phyloP scores from a whole-genome alignment of 2,888 invertebrate genomes.

The Fragum whitleyi region DNA sequence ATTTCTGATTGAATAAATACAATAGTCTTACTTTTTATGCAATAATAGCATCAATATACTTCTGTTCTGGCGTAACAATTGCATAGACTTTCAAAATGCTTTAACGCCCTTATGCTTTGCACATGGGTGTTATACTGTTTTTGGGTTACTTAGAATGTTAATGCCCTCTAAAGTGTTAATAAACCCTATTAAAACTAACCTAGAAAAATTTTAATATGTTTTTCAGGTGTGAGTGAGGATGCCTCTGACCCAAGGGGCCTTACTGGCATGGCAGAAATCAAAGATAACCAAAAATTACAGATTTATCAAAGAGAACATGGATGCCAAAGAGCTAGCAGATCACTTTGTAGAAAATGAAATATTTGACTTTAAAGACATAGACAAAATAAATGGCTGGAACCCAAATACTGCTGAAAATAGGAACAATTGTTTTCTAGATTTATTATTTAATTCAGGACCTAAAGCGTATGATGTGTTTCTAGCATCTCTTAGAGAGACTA shows the following conservation, averaged over 20 bases:
- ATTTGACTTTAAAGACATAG: slow-evolving; percentile 57
- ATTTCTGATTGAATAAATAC: no score
- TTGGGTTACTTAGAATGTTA: no score
- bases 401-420: slow-evolving; percentile 59
- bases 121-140: no score
- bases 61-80: no score
- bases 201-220: background rate
- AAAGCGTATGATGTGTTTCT: slow-evolving; percentile 58
- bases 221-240: slow-evolving; percentile 29
- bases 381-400: slow-evolving; percentile 52
- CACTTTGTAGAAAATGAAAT: slow-evolving; percentile 53
- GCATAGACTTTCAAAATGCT: no score
- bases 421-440: slow-evolving; percentile 47
- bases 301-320: slow-evolving; percentile 51
- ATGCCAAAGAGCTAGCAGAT: slow-evolving; percentile 59
- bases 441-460: slow-evolving; percentile 45
- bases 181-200: no score
- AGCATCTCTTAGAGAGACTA: slow-evolving; percentile 37
- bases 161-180: no score
- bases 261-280: slow-evolving; percentile 44
- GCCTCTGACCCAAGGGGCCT: slow-evolving; percentile 54
- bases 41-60: no score
- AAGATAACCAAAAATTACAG: slow-evolving; percentile 52
- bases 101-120: no score
- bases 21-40: no score